Percentiles rank a stretch among this genome's conserved stretches.
These are phyloP conservation scores for Creontiades dilutus DNA, from an alignment of 2,888 invertebrate species.

Conservation along the genomic window DNA sequence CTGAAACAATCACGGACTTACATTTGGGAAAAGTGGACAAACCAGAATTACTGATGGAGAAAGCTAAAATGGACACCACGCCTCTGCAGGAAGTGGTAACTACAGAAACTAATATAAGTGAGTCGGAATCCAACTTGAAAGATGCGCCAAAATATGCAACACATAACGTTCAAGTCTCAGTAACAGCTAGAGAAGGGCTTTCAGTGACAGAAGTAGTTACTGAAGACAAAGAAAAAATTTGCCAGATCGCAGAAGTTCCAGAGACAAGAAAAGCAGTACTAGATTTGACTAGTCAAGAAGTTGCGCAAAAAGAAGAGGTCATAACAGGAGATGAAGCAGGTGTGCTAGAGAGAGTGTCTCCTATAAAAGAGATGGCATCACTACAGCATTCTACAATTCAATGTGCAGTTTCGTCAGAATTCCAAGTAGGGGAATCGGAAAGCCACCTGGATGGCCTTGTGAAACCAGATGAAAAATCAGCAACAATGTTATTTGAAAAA, in stretches of 20 bases:
- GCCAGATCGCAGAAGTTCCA: slow-evolving; percentile 75
- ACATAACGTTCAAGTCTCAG: slow-evolving; percentile 74
- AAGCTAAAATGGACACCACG: slow-evolving; percentile 76
- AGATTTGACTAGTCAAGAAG: slow-evolving; percentile 78
- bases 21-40: slow-evolving; percentile 76
- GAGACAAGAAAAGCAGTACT: slow-evolving; percentile 75
- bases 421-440: slow-evolving; percentile 74
- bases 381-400: slow-evolving; percentile 77
- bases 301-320: slow-evolving; percentile 80
- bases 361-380: slow-evolving; percentile 79
- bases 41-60: slow-evolving; percentile 74
- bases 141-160: slow-evolving; percentile 72
- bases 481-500: slow-evolving; percentile 80
- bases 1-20: slow-evolving; percentile 77
- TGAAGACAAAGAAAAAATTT: slow-evolving; percentile 76
- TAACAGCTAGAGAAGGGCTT: slow-evolving; percentile 78
- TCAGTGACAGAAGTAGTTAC: slow-evolving; percentile 79
- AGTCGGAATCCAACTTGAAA: slow-evolving; percentile 76
- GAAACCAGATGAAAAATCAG: slow-evolving; percentile 79
- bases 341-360: slow-evolving; percentile 79
- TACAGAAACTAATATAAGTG: slow-evolving; percentile 77
- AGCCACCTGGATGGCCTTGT: slow-evolving; percentile 76
- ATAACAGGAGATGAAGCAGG: slow-evolving; percentile 79
- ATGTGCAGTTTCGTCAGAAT: slow-evolving; percentile 74
- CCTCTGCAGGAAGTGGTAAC: slow-evolving; percentile 76